phyloP scores from a whole-genome alignment of 2,113 vertebrate genomes.

The Pomatostomus ruficeps region DNA sequence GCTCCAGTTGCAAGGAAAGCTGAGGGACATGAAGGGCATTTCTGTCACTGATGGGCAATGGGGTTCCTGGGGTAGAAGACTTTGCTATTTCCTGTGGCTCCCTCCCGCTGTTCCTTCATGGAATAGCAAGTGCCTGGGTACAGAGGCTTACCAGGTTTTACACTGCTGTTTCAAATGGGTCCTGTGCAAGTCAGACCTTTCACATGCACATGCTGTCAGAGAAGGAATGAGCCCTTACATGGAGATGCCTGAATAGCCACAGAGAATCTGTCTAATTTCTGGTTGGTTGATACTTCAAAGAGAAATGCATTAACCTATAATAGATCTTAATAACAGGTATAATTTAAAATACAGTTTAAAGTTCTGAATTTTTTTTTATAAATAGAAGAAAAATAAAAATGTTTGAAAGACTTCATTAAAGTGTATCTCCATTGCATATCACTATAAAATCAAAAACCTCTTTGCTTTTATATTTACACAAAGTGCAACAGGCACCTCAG shows the following conservation, averaged over 20 bases:
- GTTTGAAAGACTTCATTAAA: not conserved
- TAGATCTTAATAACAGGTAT: not conserved
- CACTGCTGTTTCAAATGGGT: not conserved
- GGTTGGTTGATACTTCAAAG: not conserved
- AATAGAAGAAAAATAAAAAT: not conserved
- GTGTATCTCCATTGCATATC: not conserved
- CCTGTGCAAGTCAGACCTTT: not conserved
- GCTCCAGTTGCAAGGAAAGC: not conserved
- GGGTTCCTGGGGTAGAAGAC: not conserved
- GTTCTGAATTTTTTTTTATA: not conserved
- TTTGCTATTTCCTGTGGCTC: not conserved
- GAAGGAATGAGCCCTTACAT: not conserved
- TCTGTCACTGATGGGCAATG: not conserved
- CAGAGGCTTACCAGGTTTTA: not conserved
- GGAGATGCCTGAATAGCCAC: not conserved
- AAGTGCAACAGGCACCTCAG: not conserved
- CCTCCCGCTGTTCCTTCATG: not conserved
- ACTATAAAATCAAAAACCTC: not conserved
- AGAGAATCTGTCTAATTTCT: not conserved
- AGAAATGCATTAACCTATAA: not conserved
- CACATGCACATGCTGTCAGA: not conserved
- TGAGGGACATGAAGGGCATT: not conserved
- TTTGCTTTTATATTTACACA: not conserved
- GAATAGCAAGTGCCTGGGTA: not conserved
- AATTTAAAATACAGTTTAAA: not conserved